These are phyloP conservation scores for Hestina assimilis DNA, from an alignment of 1,140 invertebrate species.

Conservation along the genomic window DNA sequence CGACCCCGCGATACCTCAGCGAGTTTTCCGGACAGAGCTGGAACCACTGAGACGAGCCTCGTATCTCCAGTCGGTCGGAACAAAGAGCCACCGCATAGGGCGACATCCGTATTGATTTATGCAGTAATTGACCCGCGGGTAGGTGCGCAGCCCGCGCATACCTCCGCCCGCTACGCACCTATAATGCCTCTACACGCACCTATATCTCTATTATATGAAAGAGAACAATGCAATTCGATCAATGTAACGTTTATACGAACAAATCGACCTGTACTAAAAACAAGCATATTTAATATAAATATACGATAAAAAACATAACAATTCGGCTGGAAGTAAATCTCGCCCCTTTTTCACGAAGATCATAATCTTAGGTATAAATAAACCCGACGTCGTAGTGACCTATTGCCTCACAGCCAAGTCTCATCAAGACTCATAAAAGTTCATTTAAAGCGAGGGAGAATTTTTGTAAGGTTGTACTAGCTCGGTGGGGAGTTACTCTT, in stretches of 20 bases:
- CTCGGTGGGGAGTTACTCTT: slow-evolving; percentile 13
- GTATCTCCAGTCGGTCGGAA: slow-evolving; percentile 70
- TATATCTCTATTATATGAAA: slow-evolving; percentile 41
- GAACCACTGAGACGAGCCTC: slow-evolving; percentile 72
- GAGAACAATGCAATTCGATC: slow-evolving; percentile 48
- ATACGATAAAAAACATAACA: slow-evolving; percentile 5
- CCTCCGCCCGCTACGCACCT: slow-evolving; percentile 55
- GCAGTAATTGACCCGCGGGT: slow-evolving; percentile 73
- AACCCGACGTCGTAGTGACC: slow-evolving; percentile 43
- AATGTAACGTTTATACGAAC: slow-evolving; percentile 29
- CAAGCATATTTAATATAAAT: slow-evolving; percentile 8
- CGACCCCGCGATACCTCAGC: slow-evolving; percentile 72
- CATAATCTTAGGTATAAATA: slow-evolving; percentile 35
- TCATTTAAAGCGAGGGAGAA: slow-evolving; percentile 52
- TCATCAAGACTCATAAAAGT: slow-evolving; percentile 49
- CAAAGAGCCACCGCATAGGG: slow-evolving; percentile 71
- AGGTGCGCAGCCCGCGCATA: slow-evolving; percentile 66
- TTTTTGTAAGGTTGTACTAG: slow-evolving; percentile 38
- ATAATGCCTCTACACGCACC: slow-evolving; percentile 52
- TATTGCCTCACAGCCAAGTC: slow-evolving; percentile 45
- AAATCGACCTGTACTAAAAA: slow-evolving; percentile 26
- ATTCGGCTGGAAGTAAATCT: slow-evolving; percentile 13
- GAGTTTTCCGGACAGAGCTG: slow-evolving; percentile 72
- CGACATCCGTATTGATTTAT: slow-evolving; percentile 77
- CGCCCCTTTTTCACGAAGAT: slow-evolving; percentile 23